A percentile compares a stretch with the other conserved stretches of the same genome.
Evolutionary conservation across 1,140 invertebrate genomes (phyloP).

Genomic region (Rhyacophila brunnea): DNA sequence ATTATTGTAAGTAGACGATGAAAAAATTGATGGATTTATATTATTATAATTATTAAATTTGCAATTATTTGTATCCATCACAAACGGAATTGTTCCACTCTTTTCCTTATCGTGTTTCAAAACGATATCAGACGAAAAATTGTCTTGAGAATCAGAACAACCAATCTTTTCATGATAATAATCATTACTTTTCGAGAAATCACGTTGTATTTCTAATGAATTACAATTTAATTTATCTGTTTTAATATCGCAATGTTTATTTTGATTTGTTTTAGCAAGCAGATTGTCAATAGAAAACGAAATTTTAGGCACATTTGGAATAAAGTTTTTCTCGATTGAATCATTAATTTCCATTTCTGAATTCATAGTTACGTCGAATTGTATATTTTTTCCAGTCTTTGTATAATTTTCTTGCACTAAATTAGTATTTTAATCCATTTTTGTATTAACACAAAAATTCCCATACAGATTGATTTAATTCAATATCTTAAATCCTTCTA

Average conservation of each 20-base stretch:
- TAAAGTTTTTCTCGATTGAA: background rate
- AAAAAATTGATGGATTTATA: too few species aligned
- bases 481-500: too few species aligned
- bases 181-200: background rate
- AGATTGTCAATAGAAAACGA: conserved; percentile 25
- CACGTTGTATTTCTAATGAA: too few species aligned
- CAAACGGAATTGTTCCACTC: too few species aligned
- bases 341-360: background rate
- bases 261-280: conserved; percentile 2
- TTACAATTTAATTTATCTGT: too few species aligned
- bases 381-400: background rate
- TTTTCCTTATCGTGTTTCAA: too few species aligned
- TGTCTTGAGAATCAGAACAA: background rate
- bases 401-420: background rate
- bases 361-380: background rate
- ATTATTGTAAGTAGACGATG: too few species aligned
- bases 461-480: too few species aligned
- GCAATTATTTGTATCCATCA: too few species aligned
- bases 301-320: conserved; percentile 9
- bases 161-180: background rate
- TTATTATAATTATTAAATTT: too few species aligned
- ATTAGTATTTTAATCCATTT: conserved; percentile 10
- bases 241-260: background rate
- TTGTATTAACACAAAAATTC: too few species aligned
- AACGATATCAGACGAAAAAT: too few species aligned